Conservation (phyloP, 2,797 vertebrate species). For the Saguinus oedipus region DNA sequence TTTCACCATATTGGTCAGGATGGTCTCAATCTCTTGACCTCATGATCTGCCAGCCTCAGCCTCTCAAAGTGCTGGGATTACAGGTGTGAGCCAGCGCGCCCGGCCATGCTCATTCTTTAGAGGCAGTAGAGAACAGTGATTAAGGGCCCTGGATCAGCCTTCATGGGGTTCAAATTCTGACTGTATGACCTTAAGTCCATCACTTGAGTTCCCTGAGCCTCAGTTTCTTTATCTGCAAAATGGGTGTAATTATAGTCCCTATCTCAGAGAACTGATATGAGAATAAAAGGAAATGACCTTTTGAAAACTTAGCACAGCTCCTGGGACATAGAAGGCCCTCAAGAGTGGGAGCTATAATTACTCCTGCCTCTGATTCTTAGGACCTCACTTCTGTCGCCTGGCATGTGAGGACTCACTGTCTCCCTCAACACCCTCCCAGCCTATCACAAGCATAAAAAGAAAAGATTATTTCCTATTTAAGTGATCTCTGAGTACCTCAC, state of each 20-base stretch:
- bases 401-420: neutral
- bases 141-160: neutral
- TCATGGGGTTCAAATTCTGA: conserved; percentile 7
- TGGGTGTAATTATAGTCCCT: neutral
- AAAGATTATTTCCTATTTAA: neutral
- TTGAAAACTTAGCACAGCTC: neutral
- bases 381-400: neutral
- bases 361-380: neutral
- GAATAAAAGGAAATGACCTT: neutral
- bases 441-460: neutral
- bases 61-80: no score
- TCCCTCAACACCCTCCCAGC: neutral
- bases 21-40: no score
- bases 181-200: neutral
- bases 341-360: neutral
- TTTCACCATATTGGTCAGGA: no score
- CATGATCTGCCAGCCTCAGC: no score
- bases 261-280: neutral
- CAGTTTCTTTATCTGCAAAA: conserved; percentile 19
- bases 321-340: neutral
- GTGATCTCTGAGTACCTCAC: neutral
- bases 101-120: neutral
- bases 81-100: no score
- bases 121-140: neutral
- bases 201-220: neutral